Percentiles rank a stretch among this genome's conserved stretches.
Evolutionary conservation across 2,797 vertebrate species (phyloP).

Genomic region (Gymnoscopelus microlampas): DNA sequence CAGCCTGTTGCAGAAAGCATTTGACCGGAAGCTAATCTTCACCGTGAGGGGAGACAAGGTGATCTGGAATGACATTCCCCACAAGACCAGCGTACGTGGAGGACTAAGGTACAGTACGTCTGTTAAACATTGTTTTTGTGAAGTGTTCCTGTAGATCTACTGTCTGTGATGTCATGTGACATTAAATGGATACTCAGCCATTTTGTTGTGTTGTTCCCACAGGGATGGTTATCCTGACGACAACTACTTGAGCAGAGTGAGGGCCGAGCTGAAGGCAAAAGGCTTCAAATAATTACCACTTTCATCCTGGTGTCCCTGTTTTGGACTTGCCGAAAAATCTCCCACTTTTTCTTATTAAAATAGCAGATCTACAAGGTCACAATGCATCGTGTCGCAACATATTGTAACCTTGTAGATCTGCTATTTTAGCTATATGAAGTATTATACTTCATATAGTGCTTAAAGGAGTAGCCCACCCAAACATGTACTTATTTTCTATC

Average conservation of each 20-base stretch:
- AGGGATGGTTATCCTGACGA: slow-evolving; percentile 81
- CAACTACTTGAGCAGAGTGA: slow-evolving; percentile 74
- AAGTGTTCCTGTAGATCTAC: background rate
- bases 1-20: slow-evolving; percentile 81
- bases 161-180: background rate
- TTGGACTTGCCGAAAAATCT: too few relatives aligned
- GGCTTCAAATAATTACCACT: slow-evolving; percentile 70
- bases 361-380: too few relatives aligned
- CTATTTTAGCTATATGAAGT: too few relatives aligned
- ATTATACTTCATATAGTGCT: too few relatives aligned
- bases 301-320: too few relatives aligned
- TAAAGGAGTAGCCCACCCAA: too few relatives aligned
- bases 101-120: slow-evolving; percentile 79
- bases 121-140: background rate
- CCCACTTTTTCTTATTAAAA: too few relatives aligned
- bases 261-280: slow-evolving; percentile 80
- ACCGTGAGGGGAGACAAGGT: slow-evolving; percentile 85
- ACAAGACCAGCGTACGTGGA: slow-evolving; percentile 83
- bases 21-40: slow-evolving; percentile 89
- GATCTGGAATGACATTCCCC: slow-evolving; percentile 93
- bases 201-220: slow-evolving; percentile 12
- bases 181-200: background rate
- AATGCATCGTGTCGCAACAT: too few relatives aligned
- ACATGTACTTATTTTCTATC: too few relatives aligned
- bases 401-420: too few relatives aligned